Base-by-base conservation (phyloP, 2,113 vertebrate genomes). In the Cichladusa arquata region DNA sequence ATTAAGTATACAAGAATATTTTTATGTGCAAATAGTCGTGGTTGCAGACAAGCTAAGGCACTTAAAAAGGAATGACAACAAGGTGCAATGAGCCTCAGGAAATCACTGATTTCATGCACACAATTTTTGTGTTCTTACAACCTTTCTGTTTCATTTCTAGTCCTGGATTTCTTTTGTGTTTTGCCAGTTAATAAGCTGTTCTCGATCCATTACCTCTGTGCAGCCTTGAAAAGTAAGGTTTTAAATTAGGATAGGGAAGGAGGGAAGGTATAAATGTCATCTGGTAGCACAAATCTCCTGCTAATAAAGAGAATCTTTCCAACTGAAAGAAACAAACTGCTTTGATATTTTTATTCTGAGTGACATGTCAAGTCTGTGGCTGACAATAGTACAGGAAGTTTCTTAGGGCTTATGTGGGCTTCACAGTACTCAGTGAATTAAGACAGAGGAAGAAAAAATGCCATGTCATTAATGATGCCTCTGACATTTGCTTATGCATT, bases 331-430 rank as follows among this genome's bases (percentile, higher is more conserved):
- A 94, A 38, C 31, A 54, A 40, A 61, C 13, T n/a, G 51, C 45
- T 86, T 91, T 62, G 22, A 40, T 76, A 86, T 29, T 79, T 95
- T 96, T 94, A 85, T 77, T 96, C 93, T 95, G 73, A 95, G 40
- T 84, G 61, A 90, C 47, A 66, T 92, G 78, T 56, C 62, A 95
- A 92, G 62, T 62, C 64, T 86, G 62, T 81, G 60, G 34, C 31
- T 88, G 70, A 72, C 62, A 94, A 45, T 56, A 61, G 57, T 29
- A 81, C 18, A 81, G 79, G 83, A 95, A 79, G 14, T 79, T 96
- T 95, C 82, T 53, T 92, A 79, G 83, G 58, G 44, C 14, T 74
- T 56, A 38, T 29, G 53, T 72, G 54, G 42, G 60, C 58, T 89
- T 84, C 66, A 42, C 31, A 91, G 42, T 13, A 71, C 77, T 51